Conservation (phyloP, 2,113 vertebrate species). For the Boleophthalmus pectinirostris region DNA sequence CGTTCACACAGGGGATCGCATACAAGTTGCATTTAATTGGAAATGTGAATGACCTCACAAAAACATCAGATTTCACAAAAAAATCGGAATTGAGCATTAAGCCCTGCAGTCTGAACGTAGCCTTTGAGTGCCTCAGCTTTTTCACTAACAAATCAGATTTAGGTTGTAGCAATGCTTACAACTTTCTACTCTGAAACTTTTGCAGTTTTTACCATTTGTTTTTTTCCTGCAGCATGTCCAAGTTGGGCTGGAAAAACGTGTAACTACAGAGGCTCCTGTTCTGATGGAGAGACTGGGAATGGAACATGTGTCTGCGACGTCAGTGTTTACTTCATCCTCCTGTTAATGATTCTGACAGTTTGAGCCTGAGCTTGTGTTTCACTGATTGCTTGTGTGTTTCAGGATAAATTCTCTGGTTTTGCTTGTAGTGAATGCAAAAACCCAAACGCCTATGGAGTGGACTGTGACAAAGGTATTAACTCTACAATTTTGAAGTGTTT, state of each 20-base stretch:
- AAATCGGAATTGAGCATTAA: too few species aligned
- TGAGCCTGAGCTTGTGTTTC: too few species aligned
- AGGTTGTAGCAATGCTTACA: too few species aligned
- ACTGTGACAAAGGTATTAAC: constrained; percentile 81
- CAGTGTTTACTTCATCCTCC: constrained; percentile 37
- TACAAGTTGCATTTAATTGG: too few species aligned
- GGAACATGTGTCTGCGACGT: constrained; percentile 93
- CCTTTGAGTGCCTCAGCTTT: too few species aligned
- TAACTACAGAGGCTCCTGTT: constrained; percentile 83
- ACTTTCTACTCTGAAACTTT: too few species aligned
- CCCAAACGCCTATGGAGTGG: constrained; percentile 76
- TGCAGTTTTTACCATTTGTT: neutral
- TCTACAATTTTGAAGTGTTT: neutral
- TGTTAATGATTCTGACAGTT: neutral
- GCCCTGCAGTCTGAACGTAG: too few species aligned
- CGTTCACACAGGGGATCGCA: too few species aligned
- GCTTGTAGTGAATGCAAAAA: constrained; percentile 87
- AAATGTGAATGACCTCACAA: too few species aligned
- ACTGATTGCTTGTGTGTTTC: neutral
- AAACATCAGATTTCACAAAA: too few species aligned
- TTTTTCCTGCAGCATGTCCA: constrained; percentile 83
- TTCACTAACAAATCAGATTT: too few species aligned
- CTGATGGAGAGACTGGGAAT: constrained; percentile 82
- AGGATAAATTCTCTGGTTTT: constrained; percentile 87
- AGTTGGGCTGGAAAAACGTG: constrained; percentile 82